phyloP scores from a whole-genome alignment of 2,113 vertebrate genomes.

The Oreochromis niloticus region DNA sequence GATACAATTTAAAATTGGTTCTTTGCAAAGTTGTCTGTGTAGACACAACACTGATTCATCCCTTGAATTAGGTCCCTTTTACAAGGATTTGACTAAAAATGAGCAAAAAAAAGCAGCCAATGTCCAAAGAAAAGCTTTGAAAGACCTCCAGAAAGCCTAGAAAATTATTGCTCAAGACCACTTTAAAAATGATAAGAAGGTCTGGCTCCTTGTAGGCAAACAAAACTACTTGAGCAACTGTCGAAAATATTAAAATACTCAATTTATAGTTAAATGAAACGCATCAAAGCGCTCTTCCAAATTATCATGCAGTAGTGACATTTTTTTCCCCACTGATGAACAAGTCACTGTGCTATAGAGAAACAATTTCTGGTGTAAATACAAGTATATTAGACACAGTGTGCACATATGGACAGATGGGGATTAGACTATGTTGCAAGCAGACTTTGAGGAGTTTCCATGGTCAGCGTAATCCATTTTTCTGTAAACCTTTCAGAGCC shows the following conservation, averaged over 20 bases:
- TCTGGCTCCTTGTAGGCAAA: background rate
- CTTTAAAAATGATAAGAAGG: background rate
- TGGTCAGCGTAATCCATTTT: background rate
- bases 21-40: background rate
- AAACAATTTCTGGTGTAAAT: background rate
- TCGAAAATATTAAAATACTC: background rate
- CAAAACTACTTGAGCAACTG: background rate
- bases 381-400: background rate
- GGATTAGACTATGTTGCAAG: background rate
- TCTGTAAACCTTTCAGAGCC: background rate
- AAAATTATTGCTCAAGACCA: background rate
- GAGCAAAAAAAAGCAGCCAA: background rate
- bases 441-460: background rate
- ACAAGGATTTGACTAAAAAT: background rate
- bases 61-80: background rate
- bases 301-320: background rate
- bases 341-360: background rate
- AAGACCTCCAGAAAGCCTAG: background rate
- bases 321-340: accelerated
- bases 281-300: background rate
- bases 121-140: background rate
- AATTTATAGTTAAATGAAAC: background rate
- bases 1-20: background rate
- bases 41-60: background rate
- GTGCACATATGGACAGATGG: background rate